These are phyloP conservation scores for Chaetops frenatus DNA, from an alignment of 2,113 vertebrate species.

Conservation along the genomic window DNA sequence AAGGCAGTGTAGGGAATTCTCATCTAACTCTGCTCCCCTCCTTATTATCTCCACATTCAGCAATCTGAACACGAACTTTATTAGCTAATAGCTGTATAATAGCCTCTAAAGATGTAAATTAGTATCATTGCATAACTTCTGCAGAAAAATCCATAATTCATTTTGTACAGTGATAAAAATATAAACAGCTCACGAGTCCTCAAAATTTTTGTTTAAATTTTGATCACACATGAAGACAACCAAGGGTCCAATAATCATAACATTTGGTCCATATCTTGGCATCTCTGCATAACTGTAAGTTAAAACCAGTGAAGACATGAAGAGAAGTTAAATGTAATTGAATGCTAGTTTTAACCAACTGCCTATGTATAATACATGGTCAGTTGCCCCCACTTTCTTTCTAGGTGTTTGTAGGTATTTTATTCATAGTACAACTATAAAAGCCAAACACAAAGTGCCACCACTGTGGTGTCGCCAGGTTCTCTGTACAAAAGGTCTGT, in stretches of 20 bases:
- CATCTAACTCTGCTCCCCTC: not conserved
- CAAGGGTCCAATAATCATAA: not conserved
- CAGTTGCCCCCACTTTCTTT: not conserved
- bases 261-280: not conserved
- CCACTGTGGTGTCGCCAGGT: constrained; percentile 3
- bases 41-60: not conserved
- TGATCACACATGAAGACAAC: not conserved
- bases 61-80: not conserved
- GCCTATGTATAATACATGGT: not conserved
- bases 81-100: not conserved
- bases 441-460: constrained; percentile 19
- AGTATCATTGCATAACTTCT: not conserved
- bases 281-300: not conserved
- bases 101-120: not conserved
- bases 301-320: not conserved
- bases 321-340: not conserved
- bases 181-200: not conserved
- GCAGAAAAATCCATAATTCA: not conserved
- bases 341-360: not conserved
- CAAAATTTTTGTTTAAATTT: not conserved
- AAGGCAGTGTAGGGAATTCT: not conserved
- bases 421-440: not conserved
- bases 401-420: not conserved
- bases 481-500: not conserved
- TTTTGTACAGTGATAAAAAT: not conserved